Evolutionary conservation across 2,888 invertebrate species (phyloP).

Genomic region (Dicyrtoma fusca): DNA sequence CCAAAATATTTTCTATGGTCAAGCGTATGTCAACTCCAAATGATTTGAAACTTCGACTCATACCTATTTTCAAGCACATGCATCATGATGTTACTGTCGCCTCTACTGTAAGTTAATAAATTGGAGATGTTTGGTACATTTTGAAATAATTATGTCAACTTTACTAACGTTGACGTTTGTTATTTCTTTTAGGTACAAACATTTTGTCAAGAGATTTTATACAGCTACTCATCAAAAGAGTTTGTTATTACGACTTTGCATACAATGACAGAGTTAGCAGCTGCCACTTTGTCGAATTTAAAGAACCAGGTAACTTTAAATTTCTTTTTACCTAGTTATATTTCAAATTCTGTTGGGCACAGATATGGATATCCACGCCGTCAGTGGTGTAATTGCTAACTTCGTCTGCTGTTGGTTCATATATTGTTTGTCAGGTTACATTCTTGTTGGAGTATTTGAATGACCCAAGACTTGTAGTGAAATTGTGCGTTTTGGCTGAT

Average conservation of each 20-base stretch:
- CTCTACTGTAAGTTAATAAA: constrained; percentile 68
- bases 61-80: constrained; percentile 89
- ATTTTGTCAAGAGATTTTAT: constrained; percentile 73
- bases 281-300: constrained; percentile 86
- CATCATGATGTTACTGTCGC: constrained; percentile 81
- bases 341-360: too few relatives aligned
- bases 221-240: constrained; percentile 77
- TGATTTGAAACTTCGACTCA: constrained; percentile 85
- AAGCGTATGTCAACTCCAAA: constrained; percentile 89
- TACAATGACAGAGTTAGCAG: constrained; percentile 84
- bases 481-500: constrained; percentile 70
- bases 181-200: constrained; percentile 68
- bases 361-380: too few relatives aligned
- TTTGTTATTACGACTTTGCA: constrained; percentile 81
- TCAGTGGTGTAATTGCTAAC: too few relatives aligned
- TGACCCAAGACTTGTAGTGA: constrained; percentile 73
- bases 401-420: too few relatives aligned
- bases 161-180: constrained; percentile 5
- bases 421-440: constrained; percentile 62
- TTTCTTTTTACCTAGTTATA: too few relatives aligned
- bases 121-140: background rate
- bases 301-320: constrained; percentile 79
- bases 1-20: constrained; percentile 93
- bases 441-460: constrained; percentile 71
- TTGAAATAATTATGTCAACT: constrained; percentile 6